Evolutionary conservation across 1,140 invertebrate species (phyloP), one percentile per base, ranked within the genome.

Genomic region (Hydropsyche tenuis): DNA sequence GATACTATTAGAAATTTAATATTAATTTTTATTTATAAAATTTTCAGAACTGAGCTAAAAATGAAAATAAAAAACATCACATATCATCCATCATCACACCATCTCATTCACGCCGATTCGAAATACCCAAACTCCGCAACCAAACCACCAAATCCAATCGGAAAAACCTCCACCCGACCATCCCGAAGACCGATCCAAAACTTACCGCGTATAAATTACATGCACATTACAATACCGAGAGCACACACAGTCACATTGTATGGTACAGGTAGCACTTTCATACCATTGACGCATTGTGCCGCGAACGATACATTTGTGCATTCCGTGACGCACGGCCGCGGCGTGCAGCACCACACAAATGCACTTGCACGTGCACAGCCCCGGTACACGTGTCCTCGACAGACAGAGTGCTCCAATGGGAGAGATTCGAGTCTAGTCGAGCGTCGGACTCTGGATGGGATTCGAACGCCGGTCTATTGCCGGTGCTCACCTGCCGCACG

Each of bases 401-500:
- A 60, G 53, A 60, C 22, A 60, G 2, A 22, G 63, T 23, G 63
- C 30, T 37, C 30, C 30, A 37, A 37, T 22, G 56, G 22, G 23
- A 60, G 20, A 56, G 63, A 65, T 65, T 65, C 63, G 63, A 45
- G 65, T 68, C 45, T 48, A 68, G 37, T 68, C 37, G 23, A 68
- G 65, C 65, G 65, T 22, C 45, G 37, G 65, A 48, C 42, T 60
- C 56, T 60, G 20, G 30, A 65, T 65, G 65, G 65, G 65, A 68
- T 68, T 68, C 42, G 65, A 68, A 48, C 42, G 18, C 45, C 56
- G 56, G 45, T 53, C 43, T 43, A 69, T 30, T 43, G 12, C 75
- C 53, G 37, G 62, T 56, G 46, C 69, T 42, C 72, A 65, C 71
- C 37, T 53, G 48, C 66, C 75, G 75, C 68, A 73, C 75, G 75